Evolutionary conservation across 2,888 invertebrate species (phyloP).

Genomic region (Galerucella pusilla): DNA sequence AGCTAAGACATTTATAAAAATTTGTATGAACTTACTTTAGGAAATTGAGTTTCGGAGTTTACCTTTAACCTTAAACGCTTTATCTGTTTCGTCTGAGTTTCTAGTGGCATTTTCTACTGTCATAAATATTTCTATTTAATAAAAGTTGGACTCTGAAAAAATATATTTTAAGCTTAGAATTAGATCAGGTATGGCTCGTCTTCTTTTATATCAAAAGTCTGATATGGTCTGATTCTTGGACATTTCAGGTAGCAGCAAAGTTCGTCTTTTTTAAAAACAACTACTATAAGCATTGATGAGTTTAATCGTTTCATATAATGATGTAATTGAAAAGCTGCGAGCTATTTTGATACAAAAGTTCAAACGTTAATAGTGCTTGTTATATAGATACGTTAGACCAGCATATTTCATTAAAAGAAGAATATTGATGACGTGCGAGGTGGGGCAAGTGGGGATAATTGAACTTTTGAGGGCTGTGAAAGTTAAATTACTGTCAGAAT

Average conservation of each 20-base stretch:
- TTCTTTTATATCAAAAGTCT: not conserved
- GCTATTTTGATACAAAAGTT: too few relatives aligned
- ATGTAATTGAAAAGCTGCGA: too few relatives aligned
- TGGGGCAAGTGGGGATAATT: conserved; percentile 23
- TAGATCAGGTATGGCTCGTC: not conserved
- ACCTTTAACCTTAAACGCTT: conserved; percentile 48
- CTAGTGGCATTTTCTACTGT: conserved; percentile 14
- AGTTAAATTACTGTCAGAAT: not conserved
- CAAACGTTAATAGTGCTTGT: too few relatives aligned
- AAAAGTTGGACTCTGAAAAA: not conserved
- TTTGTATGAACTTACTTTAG: not conserved
- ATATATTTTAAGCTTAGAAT: not conserved
- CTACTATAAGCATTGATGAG: too few relatives aligned
- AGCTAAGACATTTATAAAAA: conserved; percentile 66
- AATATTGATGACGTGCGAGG: conserved; percentile 18
- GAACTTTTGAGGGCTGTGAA: conserved; percentile 4
- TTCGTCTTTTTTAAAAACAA: too few relatives aligned
- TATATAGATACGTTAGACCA: too few relatives aligned
- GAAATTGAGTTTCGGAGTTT: conserved; percentile 2
- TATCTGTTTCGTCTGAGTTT: conserved; percentile 31
- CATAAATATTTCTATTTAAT: conserved; percentile 16
- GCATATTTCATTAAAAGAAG: not conserved
- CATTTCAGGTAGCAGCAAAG: not conserved
- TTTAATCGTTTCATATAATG: too few relatives aligned
- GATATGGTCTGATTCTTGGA: too few relatives aligned